These are phyloP conservation scores for Liparis tanakae DNA, from an alignment of 2,797 vertebrate genomes.

Conservation along the genomic window DNA sequence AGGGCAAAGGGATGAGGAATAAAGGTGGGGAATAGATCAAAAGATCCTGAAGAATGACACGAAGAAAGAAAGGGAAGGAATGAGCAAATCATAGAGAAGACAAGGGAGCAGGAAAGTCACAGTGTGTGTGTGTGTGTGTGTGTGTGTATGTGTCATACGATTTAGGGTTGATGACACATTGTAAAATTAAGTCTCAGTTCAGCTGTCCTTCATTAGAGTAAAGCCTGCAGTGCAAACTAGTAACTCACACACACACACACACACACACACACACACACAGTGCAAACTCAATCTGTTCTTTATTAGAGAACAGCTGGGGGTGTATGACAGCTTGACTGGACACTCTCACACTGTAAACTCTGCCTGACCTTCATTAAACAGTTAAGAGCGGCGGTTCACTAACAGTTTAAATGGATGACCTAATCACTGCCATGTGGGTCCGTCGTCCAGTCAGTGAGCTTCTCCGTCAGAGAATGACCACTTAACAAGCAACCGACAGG, in stretches of 20 bases:
- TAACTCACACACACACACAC: conserved; percentile 32
- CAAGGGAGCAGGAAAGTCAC: conserved; percentile 32
- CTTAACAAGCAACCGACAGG: conserved; percentile 46
- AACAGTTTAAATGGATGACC: conserved; percentile 74
- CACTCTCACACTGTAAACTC: conserved; percentile 74
- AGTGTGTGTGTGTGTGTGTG: conserved; percentile 11
- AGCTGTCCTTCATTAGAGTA: conserved; percentile 76
- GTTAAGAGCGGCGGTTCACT: conserved; percentile 66
- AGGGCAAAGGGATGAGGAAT: conserved; percentile 16
- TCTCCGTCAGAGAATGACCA: conserved; percentile 35
- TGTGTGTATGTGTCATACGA: conserved; percentile 28
- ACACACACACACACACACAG: conserved; percentile 30
- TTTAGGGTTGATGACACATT: conserved; percentile 66
- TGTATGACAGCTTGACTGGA: conserved; percentile 77
- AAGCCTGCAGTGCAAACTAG: conserved; percentile 65
- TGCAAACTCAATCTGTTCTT: conserved; percentile 77
- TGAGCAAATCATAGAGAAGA: conserved; percentile 29
- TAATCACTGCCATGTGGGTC: conserved; percentile 73
- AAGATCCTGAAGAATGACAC: conserved; percentile 22
- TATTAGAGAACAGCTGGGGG: conserved; percentile 80
- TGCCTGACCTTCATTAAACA: conserved; percentile 78
- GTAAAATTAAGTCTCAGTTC: conserved; percentile 74
- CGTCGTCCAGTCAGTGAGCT: conserved; percentile 43
- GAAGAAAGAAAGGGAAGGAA: conserved; percentile 8
- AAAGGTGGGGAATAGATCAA: conserved; percentile 18